These are phyloP conservation scores for Alethe diademata DNA, from an alignment of 2,113 vertebrate species.

Conservation along the genomic window DNA sequence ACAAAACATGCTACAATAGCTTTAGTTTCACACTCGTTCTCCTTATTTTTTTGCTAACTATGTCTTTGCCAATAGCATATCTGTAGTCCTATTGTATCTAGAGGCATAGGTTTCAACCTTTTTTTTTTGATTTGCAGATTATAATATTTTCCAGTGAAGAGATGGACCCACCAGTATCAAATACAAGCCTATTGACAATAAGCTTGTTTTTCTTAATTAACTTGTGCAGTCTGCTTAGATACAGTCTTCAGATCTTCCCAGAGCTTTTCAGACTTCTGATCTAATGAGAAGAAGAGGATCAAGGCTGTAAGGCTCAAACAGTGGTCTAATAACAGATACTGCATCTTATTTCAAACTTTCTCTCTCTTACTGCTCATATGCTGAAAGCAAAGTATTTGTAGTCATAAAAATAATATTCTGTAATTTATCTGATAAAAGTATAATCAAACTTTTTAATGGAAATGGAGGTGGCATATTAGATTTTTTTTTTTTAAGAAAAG, in stretches of 20 bases:
- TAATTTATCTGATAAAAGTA: neutral
- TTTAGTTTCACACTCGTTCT: neutral
- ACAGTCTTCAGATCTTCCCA: neutral
- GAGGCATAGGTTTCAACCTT: neutral
- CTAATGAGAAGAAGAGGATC: neutral
- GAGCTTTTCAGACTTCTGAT: slow-evolving; percentile 6
- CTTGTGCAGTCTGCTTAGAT: neutral
- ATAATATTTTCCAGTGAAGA: slow-evolving; percentile 23
- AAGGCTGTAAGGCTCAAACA: slow-evolving; percentile 12
- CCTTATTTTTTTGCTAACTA: neutral
- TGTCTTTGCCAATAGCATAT: neutral
- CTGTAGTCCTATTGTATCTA: neutral
- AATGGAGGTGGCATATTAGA: neutral
- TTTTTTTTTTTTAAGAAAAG: neutral
- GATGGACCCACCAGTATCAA: neutral
- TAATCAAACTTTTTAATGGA: neutral
- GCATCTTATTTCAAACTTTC: neutral
- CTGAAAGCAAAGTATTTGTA: neutral
- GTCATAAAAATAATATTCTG: neutral
- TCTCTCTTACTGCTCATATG: neutral
- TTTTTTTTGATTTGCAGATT: slow-evolving; percentile 4
- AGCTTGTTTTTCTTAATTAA: slow-evolving; percentile 25
- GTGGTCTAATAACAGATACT: neutral
- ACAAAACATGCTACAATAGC: neutral
- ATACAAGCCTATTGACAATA: neutral